Conservation (phyloP, 2,888 invertebrate genomes). For the Drosophila neoperkinsi region DNA sequence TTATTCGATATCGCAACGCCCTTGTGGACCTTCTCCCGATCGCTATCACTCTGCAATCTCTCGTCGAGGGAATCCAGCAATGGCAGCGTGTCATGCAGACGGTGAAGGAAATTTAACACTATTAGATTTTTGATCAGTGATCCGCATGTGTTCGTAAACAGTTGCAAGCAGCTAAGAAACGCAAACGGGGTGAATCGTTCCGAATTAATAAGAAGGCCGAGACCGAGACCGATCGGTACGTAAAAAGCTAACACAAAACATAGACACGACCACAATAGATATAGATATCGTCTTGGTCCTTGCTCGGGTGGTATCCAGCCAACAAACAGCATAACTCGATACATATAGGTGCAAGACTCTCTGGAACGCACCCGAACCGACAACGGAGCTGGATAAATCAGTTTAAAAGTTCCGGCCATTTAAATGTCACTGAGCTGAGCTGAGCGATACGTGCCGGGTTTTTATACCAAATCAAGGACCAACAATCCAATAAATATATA, state of each 20-base stretch:
- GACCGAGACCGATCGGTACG: slow-evolving; percentile 50
- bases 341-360: slow-evolving; percentile 43
- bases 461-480: slow-evolving; percentile 22
- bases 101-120: slow-evolving; percentile 10
- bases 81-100: slow-evolving; percentile 24
- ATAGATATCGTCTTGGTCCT: slow-evolving; percentile 38
- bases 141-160: slow-evolving; percentile 40
- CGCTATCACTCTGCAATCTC: slow-evolving; percentile 31
- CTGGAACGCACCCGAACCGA: slow-evolving; percentile 41
- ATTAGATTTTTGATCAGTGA: slow-evolving; percentile 37
- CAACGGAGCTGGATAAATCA: slow-evolving; percentile 46
- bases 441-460: background rate
- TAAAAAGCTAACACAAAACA: slow-evolving; percentile 29
- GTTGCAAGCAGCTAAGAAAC: slow-evolving; percentile 49
- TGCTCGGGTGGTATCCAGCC: slow-evolving; percentile 53
- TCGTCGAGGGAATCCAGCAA: slow-evolving; percentile 51
- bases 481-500: background rate
- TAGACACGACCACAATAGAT: slow-evolving; percentile 34
- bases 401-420: slow-evolving; percentile 32
- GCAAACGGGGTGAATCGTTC: slow-evolving; percentile 48
- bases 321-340: slow-evolving; percentile 29
- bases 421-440: background rate
- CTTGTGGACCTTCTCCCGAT: slow-evolving; percentile 45
- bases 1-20: slow-evolving; percentile 51
- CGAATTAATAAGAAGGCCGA: slow-evolving; percentile 47